Conservation (phyloP, 2,888 invertebrate genomes). For the Patella caerulea region DNA sequence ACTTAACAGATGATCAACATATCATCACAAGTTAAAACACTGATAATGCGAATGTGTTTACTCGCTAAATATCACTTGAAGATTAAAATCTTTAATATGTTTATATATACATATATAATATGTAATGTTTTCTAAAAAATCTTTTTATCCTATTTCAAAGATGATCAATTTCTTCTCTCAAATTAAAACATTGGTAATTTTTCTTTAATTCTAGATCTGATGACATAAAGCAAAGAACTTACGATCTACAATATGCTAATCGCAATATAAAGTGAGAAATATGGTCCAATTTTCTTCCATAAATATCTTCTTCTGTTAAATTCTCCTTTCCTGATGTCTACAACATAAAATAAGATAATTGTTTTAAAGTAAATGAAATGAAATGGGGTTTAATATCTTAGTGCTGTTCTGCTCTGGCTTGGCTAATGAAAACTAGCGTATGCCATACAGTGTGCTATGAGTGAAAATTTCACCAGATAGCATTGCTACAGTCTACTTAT, state of each 20-base stretch:
- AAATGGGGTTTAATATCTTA: too few species aligned
- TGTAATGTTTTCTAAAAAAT: background rate
- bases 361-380: too few species aligned
- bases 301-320: constrained; percentile 40
- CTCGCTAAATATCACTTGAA: too few species aligned
- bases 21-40: too few species aligned
- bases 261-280: constrained; percentile 94
- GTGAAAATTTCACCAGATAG: too few species aligned
- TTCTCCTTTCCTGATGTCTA: constrained; percentile 29
- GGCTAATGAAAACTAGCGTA: too few species aligned
- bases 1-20: too few species aligned
- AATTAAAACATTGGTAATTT: background rate
- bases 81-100: too few species aligned
- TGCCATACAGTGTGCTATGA: too few species aligned
- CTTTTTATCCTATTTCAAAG: background rate
- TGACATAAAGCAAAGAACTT: constrained; percentile 44
- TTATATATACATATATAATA: background rate
- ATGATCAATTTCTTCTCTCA: background rate
- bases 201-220: background rate
- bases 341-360: constrained; percentile 9
- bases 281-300: constrained; percentile 78
- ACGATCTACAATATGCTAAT: constrained; percentile 86
- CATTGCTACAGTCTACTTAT: too few species aligned
- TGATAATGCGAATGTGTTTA: too few species aligned
- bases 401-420: too few species aligned